Conservation (phyloP, 2,113 vertebrate species). For the Pachyramphus minor region DNA sequence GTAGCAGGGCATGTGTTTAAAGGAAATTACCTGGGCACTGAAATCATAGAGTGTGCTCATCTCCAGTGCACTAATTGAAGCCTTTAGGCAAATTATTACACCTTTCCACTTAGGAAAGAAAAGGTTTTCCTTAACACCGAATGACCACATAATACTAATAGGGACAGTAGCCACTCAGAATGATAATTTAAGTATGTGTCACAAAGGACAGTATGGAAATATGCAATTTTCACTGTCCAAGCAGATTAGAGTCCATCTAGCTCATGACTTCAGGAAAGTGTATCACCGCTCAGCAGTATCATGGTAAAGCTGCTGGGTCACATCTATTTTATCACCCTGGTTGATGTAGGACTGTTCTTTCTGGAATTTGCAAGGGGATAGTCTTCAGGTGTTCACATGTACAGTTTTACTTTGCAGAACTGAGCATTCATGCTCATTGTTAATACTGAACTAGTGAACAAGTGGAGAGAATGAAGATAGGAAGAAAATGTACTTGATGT, state of each 20-base stretch:
- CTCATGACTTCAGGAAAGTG: not conserved
- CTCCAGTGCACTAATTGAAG: not conserved
- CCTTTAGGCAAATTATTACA: slow-evolving; percentile 8
- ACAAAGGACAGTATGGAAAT: not conserved
- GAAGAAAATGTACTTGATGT: not conserved
- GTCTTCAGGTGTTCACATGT: not conserved
- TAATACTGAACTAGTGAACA: not conserved
- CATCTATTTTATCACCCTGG: not conserved
- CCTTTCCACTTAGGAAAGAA: not conserved
- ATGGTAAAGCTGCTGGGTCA: not conserved
- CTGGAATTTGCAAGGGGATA: not conserved
- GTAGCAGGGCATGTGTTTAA: not conserved
- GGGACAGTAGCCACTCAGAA: not conserved
- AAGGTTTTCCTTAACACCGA: not conserved
- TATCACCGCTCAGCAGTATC: not conserved
- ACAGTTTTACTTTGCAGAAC: not conserved
- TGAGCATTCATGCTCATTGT: not conserved
- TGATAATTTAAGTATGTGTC: not conserved
- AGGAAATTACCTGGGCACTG: not conserved
- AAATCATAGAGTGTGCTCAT: not conserved
- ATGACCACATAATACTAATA: not conserved
- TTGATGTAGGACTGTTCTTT: not conserved
- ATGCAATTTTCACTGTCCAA: not conserved
- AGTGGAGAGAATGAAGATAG: not conserved
- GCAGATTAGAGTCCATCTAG: not conserved